Base-by-base conservation (phyloP, 2,797 vertebrate genomes). In the Crocodylus rhombifer region DNA sequence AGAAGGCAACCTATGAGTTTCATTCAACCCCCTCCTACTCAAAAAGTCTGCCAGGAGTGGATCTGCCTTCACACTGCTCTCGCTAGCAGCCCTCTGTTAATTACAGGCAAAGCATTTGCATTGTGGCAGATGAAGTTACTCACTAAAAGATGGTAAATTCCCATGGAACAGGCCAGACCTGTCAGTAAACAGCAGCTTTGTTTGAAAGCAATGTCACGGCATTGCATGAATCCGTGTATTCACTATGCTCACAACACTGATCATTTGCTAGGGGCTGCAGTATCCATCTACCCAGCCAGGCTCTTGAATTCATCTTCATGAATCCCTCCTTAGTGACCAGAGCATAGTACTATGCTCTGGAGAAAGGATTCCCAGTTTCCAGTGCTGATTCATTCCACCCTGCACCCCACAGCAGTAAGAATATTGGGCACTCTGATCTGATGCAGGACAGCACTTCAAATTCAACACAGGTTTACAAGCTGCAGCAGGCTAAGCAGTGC, bases 111-210 rank as follows among this genome's bases (percentile, higher is more conserved):
- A 95, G 92, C 95, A 95, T 95, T 91, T 94, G 93, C 90, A 88
- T 90, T 87, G 86, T 64, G 86, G 92, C 92, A 95, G 96, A 92
- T 93, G 81, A 97, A 96, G 91, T 85, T 79, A 77, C n/a, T 92
- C 75, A 14, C 62, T 81, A 25, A 5, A 77, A 73, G 60, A 36
- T 16, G 16, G 51, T 0, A 0, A 10, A 2, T 73, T 65, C 8
- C 23, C 89, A 93, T 90, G 84, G 28, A 95, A 86, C 79, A 69
- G 67, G 74, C 79, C 2, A 0, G 63, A 57, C 7, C 57, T 3
- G 73, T 81, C 78, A 63, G 79, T n/a, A 57, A 80, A 76, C 62
- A 20, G 4, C 82, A 73, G 86, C 77, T 92, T 83, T 62, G 13
- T 26, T n/a, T 0, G 6, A 84, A 25, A 42, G 85, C 61, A n/a